These are phyloP conservation scores for Bradynema listronoti DNA, from an alignment of 1,140 invertebrate genomes.

Conservation along the genomic window DNA sequence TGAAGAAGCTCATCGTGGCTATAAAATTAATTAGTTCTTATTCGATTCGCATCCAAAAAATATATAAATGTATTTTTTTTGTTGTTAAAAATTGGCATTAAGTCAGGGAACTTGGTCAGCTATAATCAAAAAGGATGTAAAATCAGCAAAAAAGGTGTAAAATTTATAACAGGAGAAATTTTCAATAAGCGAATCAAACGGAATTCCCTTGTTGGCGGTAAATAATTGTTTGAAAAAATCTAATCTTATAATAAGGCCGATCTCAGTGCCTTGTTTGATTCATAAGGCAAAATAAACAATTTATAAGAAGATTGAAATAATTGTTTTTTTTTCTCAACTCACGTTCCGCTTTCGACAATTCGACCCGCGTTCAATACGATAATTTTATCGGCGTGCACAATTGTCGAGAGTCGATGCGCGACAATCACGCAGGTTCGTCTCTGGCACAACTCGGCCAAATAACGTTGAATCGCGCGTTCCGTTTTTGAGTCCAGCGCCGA, in stretches of 20 bases:
- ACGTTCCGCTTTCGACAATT: conserved; percentile 48
- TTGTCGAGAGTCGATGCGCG: conserved; percentile 36
- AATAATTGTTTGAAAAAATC: neutral
- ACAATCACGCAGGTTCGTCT: conserved; percentile 63
- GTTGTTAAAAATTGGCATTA: no score
- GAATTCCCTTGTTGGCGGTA: neutral
- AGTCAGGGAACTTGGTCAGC: no score
- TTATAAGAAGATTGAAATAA: neutral
- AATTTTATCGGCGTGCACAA: conserved; percentile 45
- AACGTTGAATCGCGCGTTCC: conserved; percentile 62
- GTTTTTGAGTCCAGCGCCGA: conserved; percentile 59
- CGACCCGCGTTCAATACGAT: conserved; percentile 43
- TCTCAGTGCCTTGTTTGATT: neutral
- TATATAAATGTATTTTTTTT: no score
- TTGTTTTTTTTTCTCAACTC: conserved; percentile 7
- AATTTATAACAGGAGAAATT: conserved; percentile 17
- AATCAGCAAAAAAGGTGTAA: no score
- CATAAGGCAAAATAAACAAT: neutral
- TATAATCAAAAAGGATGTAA: no score
- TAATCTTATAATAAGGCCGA: neutral
- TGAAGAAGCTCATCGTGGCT: conserved; percentile 36
- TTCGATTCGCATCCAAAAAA: neutral
- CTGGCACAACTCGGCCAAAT: conserved; percentile 61
- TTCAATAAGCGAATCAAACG: neutral
- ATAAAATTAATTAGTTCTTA: conserved; percentile 12